Conservation (phyloP, 2,113 vertebrate species). For the Telmatochromis sp. region DNA sequence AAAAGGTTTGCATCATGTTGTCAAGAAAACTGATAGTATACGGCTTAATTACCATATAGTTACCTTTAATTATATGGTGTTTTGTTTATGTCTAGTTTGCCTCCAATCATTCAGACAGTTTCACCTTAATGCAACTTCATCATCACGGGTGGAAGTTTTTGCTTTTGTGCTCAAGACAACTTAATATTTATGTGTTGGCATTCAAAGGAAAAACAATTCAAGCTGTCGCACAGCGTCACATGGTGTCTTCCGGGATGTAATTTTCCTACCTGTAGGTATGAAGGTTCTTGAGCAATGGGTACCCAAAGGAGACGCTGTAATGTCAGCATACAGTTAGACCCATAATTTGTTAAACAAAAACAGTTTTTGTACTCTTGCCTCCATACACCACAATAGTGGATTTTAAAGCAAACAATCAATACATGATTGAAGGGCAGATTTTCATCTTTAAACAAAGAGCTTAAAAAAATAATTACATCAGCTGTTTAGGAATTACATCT, state of each 20-base stretch:
- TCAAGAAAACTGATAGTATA: neutral
- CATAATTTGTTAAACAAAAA: neutral
- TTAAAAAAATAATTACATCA: neutral
- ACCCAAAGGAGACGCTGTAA: neutral
- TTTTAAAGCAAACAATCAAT: neutral
- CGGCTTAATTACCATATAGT: constrained; percentile 12
- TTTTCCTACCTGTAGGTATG: neutral
- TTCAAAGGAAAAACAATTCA: neutral
- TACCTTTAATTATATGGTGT: constrained; percentile 14
- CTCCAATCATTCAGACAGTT: constrained; percentile 4
- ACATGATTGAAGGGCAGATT: neutral
- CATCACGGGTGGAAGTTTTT: neutral
- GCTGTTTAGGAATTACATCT: neutral
- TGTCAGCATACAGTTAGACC: neutral
- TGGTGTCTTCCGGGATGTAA: neutral
- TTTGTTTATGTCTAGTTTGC: neutral
- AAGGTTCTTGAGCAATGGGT: neutral
- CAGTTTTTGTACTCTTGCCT: neutral
- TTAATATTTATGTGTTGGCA: constrained; percentile 14
- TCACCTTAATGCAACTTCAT: neutral
- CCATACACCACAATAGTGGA: neutral
- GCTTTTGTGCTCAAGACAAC: neutral
- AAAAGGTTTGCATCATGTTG: neutral
- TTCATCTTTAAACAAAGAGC: neutral
- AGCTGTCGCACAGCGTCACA: neutral